Evolutionary conservation across 1,140 invertebrate species (phyloP), one percentile per base, ranked within the genome.

Genomic region (Campoletis sonorensis): DNA sequence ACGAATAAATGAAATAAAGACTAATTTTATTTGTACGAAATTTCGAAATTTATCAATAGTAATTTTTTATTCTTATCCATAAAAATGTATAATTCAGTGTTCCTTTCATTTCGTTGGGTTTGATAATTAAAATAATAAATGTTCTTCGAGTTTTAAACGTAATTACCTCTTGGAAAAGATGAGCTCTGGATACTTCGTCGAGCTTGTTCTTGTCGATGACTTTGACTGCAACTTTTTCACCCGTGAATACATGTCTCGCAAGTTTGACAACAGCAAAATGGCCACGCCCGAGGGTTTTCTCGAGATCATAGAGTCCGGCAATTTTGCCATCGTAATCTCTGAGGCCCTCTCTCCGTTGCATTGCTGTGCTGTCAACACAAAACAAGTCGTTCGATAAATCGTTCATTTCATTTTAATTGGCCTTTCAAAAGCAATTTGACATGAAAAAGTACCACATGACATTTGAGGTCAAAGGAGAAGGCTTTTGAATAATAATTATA

Each of bases 221-320:
- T 94, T 97, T 97, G 54, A 97, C 96, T 71, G 96, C 96, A 72
- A 99, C 99, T 92, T 98, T 98, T 93, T 99, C 98, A n/a, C 98
- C 98, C 58, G 99, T 99, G 91, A 99, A 99, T 61, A 99, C 98
- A 94, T 99, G 99, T 83, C 97, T 94, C 13, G 99, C 99, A 82
- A 99, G 93, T 94, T 99, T 99, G 26, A 99, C 99, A 71, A 99
- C 98, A 79, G 99, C 99, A 94, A 99, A 99, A 93, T 99, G 98
- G 67, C 98, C 98, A 80, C 96, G 95, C 15, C 97, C 97, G 18
- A 98, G 92, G 0, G 98, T 99, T 90, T 99, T 97, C 90, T 98
- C 97, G 86, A 99, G 93, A 92, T 99, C 98, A 90, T 99, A 99
- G 49, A 99, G 94, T 68, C 98, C 98, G 86, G 98, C 98, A 88